Percentiles rank a stretch among this genome's conserved stretches.
Conservation (phyloP, 2,113 vertebrate genomes). For the Rhinolophus ferrumequinum region DNA sequence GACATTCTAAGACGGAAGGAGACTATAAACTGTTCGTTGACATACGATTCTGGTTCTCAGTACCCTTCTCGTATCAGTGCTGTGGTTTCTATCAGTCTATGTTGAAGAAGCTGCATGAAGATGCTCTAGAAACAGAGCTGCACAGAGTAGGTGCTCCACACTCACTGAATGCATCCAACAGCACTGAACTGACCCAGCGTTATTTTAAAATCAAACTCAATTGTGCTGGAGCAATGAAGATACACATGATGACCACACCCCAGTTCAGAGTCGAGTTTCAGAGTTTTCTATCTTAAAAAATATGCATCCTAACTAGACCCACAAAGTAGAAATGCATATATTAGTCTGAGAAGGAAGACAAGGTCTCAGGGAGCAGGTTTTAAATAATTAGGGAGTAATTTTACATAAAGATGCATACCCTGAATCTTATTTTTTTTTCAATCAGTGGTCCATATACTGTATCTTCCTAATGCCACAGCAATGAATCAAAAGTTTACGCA, state of each 20-base stretch:
- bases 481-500: slow-evolving; percentile 81
- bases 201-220: slow-evolving; percentile 52
- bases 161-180: neutral
- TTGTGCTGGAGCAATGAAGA: slow-evolving; percentile 67
- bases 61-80: neutral
- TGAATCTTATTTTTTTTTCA: neutral
- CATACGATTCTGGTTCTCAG: neutral
- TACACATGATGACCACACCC: slow-evolving; percentile 55
- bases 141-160: neutral
- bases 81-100: neutral
- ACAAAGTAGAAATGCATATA: slow-evolving; percentile 68
- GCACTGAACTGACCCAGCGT: neutral
- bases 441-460: slow-evolving; percentile 49
- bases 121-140: neutral
- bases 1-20: neutral
- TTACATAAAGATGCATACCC: slow-evolving; percentile 39
- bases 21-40: neutral
- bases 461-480: slow-evolving; percentile 31
- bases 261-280: slow-evolving; percentile 65
- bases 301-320: slow-evolving; percentile 61
- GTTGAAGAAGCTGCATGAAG: neutral
- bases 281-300: slow-evolving; percentile 69
- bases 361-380: slow-evolving; percentile 58
- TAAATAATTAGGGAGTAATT: slow-evolving; percentile 66
- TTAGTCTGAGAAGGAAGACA: slow-evolving; percentile 17